phyloP scores from a whole-genome alignment of 1,140 invertebrate species.

The Papilio helenus region DNA sequence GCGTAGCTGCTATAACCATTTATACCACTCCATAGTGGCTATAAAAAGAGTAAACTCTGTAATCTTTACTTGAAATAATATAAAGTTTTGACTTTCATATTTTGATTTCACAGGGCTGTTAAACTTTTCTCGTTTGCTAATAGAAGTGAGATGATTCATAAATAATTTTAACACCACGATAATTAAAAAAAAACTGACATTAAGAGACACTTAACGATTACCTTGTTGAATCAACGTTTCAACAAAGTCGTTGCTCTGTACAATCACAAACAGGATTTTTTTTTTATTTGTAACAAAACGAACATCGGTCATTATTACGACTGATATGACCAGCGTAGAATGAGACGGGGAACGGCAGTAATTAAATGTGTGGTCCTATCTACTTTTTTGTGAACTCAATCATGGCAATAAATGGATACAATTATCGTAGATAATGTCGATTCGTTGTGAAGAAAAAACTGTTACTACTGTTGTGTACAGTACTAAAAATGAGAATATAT shows the following conservation, averaged over 20 bases:
- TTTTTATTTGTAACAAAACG: not conserved
- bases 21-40: too few relatives aligned
- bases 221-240: not conserved
- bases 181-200: too few relatives aligned
- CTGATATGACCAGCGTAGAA: not conserved
- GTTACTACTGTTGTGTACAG: too few relatives aligned
- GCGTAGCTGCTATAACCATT: not conserved
- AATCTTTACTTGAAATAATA: not conserved
- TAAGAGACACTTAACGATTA: not conserved
- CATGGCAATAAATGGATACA: not conserved
- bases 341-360: not conserved
- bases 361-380: not conserved
- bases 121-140: not conserved
- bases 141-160: not conserved
- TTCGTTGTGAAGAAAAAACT: not conserved
- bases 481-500: not conserved
- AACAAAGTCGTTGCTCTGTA: not conserved
- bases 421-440: not conserved
- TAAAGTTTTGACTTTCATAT: conserved; percentile 1
- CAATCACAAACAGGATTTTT: not conserved
- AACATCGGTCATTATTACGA: conserved; percentile 3
- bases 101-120: not conserved
- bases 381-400: not conserved
- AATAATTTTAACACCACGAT: too few relatives aligned
- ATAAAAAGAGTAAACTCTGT: not conserved